Base-by-base conservation (phyloP, 2,113 vertebrate genomes). In the Podarcis raffonei region DNA sequence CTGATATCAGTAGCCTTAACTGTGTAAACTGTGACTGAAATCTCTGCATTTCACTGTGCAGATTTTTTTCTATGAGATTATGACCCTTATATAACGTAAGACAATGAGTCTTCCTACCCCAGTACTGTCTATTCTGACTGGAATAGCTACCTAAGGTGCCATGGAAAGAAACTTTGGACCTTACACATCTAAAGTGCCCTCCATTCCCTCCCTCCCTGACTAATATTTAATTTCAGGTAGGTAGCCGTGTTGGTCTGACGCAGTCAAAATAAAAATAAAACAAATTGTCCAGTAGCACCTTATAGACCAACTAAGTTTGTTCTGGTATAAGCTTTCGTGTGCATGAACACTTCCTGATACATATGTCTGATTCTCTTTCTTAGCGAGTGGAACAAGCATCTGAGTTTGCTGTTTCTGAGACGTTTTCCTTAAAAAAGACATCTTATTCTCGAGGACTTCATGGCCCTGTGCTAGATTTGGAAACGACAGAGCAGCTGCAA, bases 331-430 rank as follows among this genome's bases (percentile, higher is more conserved):
- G 48, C 9, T 48, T 48, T 48, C 9, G 48, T 48, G 48, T 48
- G 48, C 48, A 48, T 11, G 48, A 48, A 48, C 48, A 48, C 9
- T 53, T 53, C 48, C 48, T 89, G 66, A 3, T 93, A 86, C 93
- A 83, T 62, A 68, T 89, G 90, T 88, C 62, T 87, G 90, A 87
- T 92, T 78, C 94, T 88, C 84, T 66, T 81, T 91, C 92, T 74
- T 93, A 99, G 98, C 96, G 89, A 87, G 94, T 98, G 48, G 97
- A 98, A 75, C 95, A 69, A 93, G 95, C 96, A 23, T 98, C 98
- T 0, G 96, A 97, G 79, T 97, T 96, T 95, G 97, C 97, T 66
- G 92, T 97, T 57, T 97, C 97, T 11, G 96, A 98, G 94, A 95
- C 96, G 78, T 97, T 98, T 95, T 95, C 92, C 77, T 25, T 88